phyloP scores from a whole-genome alignment of 2,113 vertebrate genomes.

The Lamprologus lemairii region DNA sequence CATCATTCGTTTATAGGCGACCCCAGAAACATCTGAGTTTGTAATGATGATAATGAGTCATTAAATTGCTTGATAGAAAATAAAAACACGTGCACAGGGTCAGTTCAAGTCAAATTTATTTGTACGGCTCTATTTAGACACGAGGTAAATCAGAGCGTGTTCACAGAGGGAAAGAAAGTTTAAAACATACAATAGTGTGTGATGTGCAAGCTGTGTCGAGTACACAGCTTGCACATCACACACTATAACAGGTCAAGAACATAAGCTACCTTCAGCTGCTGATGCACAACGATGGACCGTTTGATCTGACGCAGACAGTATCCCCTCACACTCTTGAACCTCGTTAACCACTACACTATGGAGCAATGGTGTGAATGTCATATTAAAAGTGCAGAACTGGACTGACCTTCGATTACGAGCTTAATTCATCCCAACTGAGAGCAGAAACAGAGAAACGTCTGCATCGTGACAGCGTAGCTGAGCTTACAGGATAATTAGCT shows the following conservation, averaged over 20 bases:
- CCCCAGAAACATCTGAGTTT: not conserved
- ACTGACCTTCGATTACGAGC: not conserved
- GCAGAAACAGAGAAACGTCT: not conserved
- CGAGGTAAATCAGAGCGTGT: not conserved
- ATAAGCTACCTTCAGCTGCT: not conserved
- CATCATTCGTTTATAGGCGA: not conserved
- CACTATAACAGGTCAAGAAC: not conserved
- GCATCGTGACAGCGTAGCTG: not conserved
- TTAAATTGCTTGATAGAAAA: not conserved
- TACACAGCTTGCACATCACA: not conserved
- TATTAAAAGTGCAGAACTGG: not conserved
- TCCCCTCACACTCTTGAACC: not conserved
- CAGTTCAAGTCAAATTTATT: not conserved
- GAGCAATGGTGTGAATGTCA: not conserved
- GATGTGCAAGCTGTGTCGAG: not conserved
- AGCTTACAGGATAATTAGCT: not conserved
- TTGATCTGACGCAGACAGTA: fast-evolving
- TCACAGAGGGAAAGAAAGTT: not conserved
- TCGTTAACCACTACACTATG: not conserved
- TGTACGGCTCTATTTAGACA: not conserved
- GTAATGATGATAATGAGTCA: not conserved
- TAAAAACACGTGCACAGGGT: not conserved
- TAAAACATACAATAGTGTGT: not conserved
- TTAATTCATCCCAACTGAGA: not conserved
- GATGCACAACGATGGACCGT: fast-evolving